These are phyloP conservation scores for Zophobas atratus DNA, from an alignment of 1,140 invertebrate species.

Conservation along the genomic window DNA sequence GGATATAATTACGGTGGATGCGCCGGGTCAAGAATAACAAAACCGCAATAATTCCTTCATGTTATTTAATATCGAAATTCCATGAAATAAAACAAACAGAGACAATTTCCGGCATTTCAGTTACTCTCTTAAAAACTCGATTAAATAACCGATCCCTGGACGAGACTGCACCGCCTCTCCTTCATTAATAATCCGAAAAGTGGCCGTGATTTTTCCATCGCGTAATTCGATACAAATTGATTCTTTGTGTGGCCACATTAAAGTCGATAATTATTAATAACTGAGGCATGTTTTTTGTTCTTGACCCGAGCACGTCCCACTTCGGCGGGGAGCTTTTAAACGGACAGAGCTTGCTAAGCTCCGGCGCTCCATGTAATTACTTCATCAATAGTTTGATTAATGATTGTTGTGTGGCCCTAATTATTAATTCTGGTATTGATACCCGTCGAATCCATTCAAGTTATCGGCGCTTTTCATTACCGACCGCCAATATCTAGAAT, in stretches of 20 bases:
- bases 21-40: too few species aligned
- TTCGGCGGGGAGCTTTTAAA: constrained; percentile 20
- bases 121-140: too few species aligned
- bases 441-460: constrained; percentile 31
- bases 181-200: constrained; percentile 20
- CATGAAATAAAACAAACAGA: too few species aligned
- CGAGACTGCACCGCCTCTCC: neutral
- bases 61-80: too few species aligned
- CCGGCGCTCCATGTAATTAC: constrained; percentile 37
- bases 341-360: constrained; percentile 4
- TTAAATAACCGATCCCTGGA: too few species aligned
- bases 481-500: neutral
- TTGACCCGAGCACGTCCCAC: constrained; percentile 29
- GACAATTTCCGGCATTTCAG: too few species aligned
- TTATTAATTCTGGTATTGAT: constrained; percentile 47
- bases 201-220: constrained; percentile 23
- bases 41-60: too few species aligned
- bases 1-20: too few species aligned
- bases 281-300: constrained; percentile 12
- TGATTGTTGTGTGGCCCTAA: constrained; percentile 39
- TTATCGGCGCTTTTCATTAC: constrained; percentile 31
- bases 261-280: constrained; percentile 44
- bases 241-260: constrained; percentile 21
- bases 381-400: constrained; percentile 49
- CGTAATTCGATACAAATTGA: constrained; percentile 30